Evolutionary conservation across 2,113 vertebrate genomes (phyloP), one percentile per base, ranked within the genome.

Genomic region (Percopsis transmontana): DNA sequence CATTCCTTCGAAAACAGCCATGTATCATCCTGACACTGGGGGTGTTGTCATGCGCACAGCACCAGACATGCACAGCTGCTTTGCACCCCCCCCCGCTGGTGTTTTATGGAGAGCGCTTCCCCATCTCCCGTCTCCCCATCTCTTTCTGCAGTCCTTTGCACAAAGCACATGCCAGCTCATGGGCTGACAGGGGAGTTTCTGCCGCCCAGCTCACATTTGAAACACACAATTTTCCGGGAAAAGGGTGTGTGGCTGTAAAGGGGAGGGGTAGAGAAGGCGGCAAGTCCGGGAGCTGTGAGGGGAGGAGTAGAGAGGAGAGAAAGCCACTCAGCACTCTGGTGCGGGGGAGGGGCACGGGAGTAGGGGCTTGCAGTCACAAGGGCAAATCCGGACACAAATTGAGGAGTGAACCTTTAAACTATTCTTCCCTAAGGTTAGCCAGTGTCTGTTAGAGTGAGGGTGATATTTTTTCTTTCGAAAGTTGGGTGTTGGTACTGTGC

Each of bases 1-100:
- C 33, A 15, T 68, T 61, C 52, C 39, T 2, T 0, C 27, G 8
- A 6, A 33, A 59, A 24, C 51, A 72, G 45, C 78, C 59, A 57
- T 66, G 74, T 70, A 76, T 84, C 77, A 70, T 68, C 62, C 53
- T 61, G 77, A 78, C 59, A 66, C 52, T 6, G 63, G 47, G 39
- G 47, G 53, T 50, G 60, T 55, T 66, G 65, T 70, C 53, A 68
- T 24, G 24, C 16, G 18, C 19, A 61, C 9, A 16, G 1, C 39
- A 19, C 52, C 50, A 67, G 64, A 62, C 41, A 42, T 23, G 40
- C 12, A 15, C 56, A 18, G 57, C 45, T 58, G 55, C 64, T 56
- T 64, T 39, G 23, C 64, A 55, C 47, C 27, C 51, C 65, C 18
- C 27, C 27, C 27, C 27, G 66, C 27, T 14, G 52, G 44, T 39